Evolutionary conservation across 2,888 invertebrate species (phyloP).

Genomic region (Microplitis deprimator): DNA sequence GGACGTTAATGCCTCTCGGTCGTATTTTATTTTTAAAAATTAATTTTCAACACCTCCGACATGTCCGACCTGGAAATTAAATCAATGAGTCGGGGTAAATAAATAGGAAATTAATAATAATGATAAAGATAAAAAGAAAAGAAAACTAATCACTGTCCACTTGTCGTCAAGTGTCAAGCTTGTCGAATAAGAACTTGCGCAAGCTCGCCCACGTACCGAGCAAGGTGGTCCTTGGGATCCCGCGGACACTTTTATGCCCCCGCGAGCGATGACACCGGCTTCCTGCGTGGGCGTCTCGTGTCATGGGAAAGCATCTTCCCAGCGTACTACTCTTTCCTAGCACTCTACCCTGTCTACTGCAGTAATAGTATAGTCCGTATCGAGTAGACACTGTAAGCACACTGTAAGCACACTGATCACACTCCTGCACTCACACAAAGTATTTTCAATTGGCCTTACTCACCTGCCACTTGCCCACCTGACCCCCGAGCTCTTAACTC

Average conservation of each 20-base stretch:
- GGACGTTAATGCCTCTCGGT: not conserved
- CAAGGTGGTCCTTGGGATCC: constrained; percentile 65
- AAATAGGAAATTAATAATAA: too few species aligned
- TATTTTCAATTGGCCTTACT: not conserved
- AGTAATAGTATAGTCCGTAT: not conserved
- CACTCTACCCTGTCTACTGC: not conserved
- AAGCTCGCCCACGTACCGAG: constrained; percentile 66
- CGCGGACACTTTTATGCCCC: constrained; percentile 68
- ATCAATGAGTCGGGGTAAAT: too few species aligned
- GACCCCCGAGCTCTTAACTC: not conserved
- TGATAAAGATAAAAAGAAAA: not conserved
- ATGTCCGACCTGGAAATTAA: too few species aligned
- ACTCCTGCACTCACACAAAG: not conserved
- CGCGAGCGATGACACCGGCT: constrained; percentile 62
- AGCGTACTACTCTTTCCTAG: not conserved
- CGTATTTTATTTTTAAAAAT: not conserved
- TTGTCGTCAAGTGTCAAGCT: constrained; percentile 25
- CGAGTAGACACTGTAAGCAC: not conserved
- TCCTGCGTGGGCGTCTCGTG: constrained; percentile 40
- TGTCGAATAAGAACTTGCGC: constrained; percentile 56
- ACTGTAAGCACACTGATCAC: not conserved
- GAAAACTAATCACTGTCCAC: constrained; percentile 65
- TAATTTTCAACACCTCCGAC: not conserved
- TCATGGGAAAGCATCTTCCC: constrained; percentile 41
- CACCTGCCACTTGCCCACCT: not conserved